phyloP scores from a whole-genome alignment of 2,888 invertebrate genomes.

The Allacma fusca region DNA sequence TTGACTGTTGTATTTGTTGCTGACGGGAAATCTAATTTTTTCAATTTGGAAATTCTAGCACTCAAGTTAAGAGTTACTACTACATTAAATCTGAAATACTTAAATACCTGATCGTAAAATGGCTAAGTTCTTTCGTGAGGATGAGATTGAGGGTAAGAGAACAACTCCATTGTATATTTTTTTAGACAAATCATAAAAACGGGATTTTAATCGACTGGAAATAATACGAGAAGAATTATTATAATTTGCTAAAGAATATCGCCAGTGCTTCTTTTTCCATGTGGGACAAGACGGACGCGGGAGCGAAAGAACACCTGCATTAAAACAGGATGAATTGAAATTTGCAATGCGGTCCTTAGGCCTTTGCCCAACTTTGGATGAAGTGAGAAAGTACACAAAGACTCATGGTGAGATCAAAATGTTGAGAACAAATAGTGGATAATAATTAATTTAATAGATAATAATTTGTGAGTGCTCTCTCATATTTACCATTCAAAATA shows the following conservation, averaged over 20 bases:
- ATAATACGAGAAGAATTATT: not conserved
- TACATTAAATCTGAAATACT: not conserved
- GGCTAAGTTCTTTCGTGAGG: constrained; percentile 35
- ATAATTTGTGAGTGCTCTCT: not conserved
- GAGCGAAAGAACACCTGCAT: not conserved
- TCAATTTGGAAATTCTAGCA: not conserved
- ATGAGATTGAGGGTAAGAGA: constrained; percentile 32
- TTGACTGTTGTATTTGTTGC: too few relatives aligned
- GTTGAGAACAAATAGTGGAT: not conserved
- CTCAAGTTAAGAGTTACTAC: too few relatives aligned
- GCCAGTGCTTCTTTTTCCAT: constrained; percentile 18
- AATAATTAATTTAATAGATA: not conserved
- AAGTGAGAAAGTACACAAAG: constrained; percentile 11
- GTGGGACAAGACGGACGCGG: not conserved
- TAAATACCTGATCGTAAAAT: constrained; percentile 1
- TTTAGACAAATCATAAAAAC: not conserved
- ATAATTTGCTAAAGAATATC: constrained; percentile 11
- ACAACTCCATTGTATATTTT: not conserved
- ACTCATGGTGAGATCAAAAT: constrained; percentile 18
- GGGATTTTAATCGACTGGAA: not conserved
- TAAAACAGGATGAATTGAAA: constrained; percentile 16
- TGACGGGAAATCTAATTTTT: too few relatives aligned
- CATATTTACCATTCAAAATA: not conserved
- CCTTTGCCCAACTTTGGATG: constrained; percentile 19
- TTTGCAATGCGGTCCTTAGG: constrained; percentile 5